phyloP scores from a whole-genome alignment of 2,113 vertebrate genomes.

The Rana temporaria region DNA sequence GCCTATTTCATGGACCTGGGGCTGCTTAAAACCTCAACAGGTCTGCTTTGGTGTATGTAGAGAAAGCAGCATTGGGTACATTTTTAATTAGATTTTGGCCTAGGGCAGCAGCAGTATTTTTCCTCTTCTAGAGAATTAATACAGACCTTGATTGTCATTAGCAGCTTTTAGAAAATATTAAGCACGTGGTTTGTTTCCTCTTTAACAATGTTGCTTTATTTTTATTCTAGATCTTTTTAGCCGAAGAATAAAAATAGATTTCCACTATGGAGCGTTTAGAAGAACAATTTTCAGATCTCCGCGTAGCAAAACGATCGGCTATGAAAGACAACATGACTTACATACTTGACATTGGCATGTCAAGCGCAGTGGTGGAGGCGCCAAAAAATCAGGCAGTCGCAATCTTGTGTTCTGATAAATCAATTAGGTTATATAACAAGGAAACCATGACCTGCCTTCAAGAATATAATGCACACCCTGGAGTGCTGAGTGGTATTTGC shows the following conservation, averaged over 20 bases:
- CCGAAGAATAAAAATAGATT: not conserved
- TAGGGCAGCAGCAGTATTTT: too few relatives aligned
- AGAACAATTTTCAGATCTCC: constrained; percentile 75
- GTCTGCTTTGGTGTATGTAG: too few relatives aligned
- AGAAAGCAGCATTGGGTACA: too few relatives aligned
- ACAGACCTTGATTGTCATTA: too few relatives aligned
- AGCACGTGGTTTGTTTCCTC: not conserved
- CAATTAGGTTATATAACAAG: constrained; percentile 77
- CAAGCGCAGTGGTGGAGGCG: constrained; percentile 41
- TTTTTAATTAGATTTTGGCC: too few relatives aligned
- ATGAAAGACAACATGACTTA: constrained; percentile 72
- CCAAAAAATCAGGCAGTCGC: constrained; percentile 70
- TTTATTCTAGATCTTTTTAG: not conserved
- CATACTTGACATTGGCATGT: constrained; percentile 73
- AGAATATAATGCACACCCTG: constrained; percentile 69
- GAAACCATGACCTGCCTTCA: constrained; percentile 73
- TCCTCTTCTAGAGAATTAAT: too few relatives aligned
- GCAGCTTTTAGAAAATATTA: too few relatives aligned
- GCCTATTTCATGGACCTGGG: too few relatives aligned
- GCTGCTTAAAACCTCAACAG: too few relatives aligned
- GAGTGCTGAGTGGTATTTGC: constrained; percentile 72
- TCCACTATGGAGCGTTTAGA: constrained; percentile 78
- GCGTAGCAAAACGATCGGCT: constrained; percentile 72
- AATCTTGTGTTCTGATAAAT: constrained; percentile 78
- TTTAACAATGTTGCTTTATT: not conserved